These are phyloP conservation scores for Dexiosoma caninum DNA, from an alignment of 2,888 invertebrate species.

Conservation along the genomic window DNA sequence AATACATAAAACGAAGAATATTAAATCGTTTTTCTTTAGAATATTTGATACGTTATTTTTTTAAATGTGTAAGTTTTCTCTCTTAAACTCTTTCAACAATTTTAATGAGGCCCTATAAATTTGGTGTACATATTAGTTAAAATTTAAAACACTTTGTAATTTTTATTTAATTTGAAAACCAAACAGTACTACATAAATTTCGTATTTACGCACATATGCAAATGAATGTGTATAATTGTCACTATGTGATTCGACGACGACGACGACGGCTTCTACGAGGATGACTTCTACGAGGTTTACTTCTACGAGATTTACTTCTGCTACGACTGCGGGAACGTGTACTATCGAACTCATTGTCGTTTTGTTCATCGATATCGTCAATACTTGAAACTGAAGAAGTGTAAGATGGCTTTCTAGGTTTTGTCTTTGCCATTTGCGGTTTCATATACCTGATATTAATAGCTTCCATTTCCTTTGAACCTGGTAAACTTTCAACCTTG, in stretches of 20 bases:
- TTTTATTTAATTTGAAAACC: neutral
- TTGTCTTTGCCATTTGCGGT: neutral
- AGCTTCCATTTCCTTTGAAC: neutral
- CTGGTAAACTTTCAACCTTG: neutral
- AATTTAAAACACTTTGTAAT: neutral
- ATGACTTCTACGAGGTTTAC: neutral
- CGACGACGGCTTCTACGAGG: neutral
- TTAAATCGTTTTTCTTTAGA: too few relatives aligned
- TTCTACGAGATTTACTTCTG: neutral
- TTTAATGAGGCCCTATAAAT: too few relatives aligned
- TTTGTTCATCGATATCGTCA: neutral
- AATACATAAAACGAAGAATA: too few relatives aligned
- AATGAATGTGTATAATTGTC: too few relatives aligned
- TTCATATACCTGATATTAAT: neutral
- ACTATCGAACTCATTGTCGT: neutral
- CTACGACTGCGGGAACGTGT: slow-evolving; percentile 7
- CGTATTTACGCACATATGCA: neutral
- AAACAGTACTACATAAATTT: neutral
- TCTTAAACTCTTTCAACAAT: too few relatives aligned
- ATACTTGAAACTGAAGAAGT: neutral
- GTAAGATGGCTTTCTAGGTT: neutral
- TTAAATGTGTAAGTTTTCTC: too few relatives aligned
- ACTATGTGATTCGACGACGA: neutral
- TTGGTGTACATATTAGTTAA: too few relatives aligned
- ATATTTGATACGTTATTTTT: too few relatives aligned